Conservation (phyloP, 2,888 invertebrate genomes). For the Euzetes globulus region DNA sequence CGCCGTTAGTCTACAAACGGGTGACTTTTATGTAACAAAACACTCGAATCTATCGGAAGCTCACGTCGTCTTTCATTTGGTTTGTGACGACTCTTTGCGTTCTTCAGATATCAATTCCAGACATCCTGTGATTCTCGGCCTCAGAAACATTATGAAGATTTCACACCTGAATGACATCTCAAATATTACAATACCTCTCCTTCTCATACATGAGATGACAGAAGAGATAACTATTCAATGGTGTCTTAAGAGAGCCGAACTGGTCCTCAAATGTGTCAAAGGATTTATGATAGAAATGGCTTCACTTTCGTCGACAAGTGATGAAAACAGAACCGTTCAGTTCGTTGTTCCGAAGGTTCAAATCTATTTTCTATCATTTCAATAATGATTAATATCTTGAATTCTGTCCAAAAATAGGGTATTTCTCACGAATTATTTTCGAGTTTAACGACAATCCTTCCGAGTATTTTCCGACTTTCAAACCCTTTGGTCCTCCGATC, state of each 20-base stretch:
- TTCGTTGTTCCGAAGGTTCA: constrained; percentile 67
- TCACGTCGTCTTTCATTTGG: constrained; percentile 91
- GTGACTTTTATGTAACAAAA: constrained; percentile 65
- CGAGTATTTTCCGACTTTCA: constrained; percentile 86
- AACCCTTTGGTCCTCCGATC: constrained; percentile 61
- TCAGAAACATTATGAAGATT: constrained; percentile 86
- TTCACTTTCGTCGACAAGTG: constrained; percentile 66
- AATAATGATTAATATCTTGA: neutral
- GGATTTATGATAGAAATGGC: constrained; percentile 99
- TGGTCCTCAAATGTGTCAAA: constrained; percentile 97
- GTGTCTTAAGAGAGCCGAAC: constrained; percentile 91
- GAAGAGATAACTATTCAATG: constrained; percentile 95
- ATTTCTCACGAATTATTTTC: constrained; percentile 74
- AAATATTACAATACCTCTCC: constrained; percentile 81
- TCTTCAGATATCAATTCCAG: constrained; percentile 83
- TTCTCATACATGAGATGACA: constrained; percentile 84
- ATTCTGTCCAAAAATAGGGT: constrained; percentile 50
- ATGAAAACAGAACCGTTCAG: constrained; percentile 67
- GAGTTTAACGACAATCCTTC: constrained; percentile 75
- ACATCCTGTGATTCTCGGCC: constrained; percentile 86
- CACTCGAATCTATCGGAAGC: constrained; percentile 91
- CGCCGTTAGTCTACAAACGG: constrained; percentile 58
- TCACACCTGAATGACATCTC: constrained; percentile 92
- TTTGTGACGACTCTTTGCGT: constrained; percentile 65
- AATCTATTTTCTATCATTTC: no score